These are phyloP conservation scores for Ciona savignyi DNA, from an alignment of 23 tunicate species.

Conservation along the genomic window DNA sequence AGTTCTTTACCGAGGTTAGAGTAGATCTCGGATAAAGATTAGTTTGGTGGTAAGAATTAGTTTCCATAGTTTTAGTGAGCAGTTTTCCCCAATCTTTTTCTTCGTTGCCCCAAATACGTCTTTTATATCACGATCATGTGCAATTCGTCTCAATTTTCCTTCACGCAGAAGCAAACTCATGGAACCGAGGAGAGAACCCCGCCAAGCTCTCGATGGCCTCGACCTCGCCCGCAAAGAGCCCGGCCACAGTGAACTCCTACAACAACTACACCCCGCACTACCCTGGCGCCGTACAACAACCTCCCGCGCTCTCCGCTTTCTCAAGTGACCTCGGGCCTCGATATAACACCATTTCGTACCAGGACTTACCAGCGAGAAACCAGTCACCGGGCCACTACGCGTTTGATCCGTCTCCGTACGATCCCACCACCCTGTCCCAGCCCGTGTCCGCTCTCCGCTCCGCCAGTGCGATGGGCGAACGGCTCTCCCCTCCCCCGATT, in stretches of 20 bases:
- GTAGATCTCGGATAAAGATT: too few species aligned
- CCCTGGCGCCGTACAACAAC: neutral
- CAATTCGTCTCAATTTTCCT: constrained; percentile 1
- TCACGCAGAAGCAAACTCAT: constrained; percentile 76
- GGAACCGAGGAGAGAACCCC: constrained; percentile 46
- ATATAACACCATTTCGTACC: neutral
- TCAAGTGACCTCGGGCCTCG: constrained; percentile 1
- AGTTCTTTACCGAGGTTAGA: too few species aligned
- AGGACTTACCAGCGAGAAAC: constrained; percentile 7
- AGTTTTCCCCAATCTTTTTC: too few species aligned
- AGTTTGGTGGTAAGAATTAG: too few species aligned
- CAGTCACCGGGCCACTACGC: constrained; percentile 23
- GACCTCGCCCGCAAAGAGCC: constrained; percentile 14
- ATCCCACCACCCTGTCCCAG: constrained; percentile 19
- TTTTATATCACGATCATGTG: too few species aligned
- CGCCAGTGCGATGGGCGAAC: constrained; percentile 47
- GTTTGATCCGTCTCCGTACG: constrained; percentile 12
- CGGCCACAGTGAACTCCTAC: constrained; percentile 7
- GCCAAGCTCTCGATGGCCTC: constrained; percentile 15
- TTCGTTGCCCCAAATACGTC: too few species aligned
- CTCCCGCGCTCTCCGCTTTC: neutral
- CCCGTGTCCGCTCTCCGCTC: constrained; percentile 15
- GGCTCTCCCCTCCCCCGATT: constrained; percentile 36
- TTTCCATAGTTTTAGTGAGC: too few species aligned
- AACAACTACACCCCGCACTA: constrained; percentile 1